Percentiles rank a stretch among this genome's conserved stretches.
Conservation (phyloP, 2,888 invertebrate species). For the Ametastegia equiseti region DNA sequence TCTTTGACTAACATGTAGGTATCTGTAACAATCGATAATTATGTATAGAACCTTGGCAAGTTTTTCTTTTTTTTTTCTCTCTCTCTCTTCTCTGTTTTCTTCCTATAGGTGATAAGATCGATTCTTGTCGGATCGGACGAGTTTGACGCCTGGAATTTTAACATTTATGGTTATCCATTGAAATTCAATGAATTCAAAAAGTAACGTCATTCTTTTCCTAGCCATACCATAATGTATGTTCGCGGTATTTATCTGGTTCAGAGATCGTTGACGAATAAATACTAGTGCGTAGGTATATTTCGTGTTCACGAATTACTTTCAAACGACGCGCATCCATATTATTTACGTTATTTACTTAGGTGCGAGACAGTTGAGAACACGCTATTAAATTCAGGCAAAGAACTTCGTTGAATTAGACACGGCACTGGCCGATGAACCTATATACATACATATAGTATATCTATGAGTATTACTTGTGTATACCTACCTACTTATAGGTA, state of each 20-base stretch:
- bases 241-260: neutral
- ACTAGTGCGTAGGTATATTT: no score
- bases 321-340: slow-evolving; percentile 15
- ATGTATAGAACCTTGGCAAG: no score
- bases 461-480: neutral
- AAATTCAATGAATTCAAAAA: neutral
- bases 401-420: slow-evolving; percentile 38
- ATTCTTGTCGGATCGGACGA: neutral
- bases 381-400: slow-evolving; percentile 8
- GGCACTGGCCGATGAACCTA: slow-evolving; percentile 6
- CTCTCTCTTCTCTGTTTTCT: no score
- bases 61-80: no score
- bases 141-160: neutral
- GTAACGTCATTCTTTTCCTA: neutral
- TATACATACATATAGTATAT: neutral
- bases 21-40: no score
- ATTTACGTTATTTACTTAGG: slow-evolving; percentile 38
- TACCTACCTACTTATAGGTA: neutral
- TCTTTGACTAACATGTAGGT: no score
- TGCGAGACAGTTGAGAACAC: slow-evolving; percentile 3
- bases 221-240: neutral
- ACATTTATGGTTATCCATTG: neutral
- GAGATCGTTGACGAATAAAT: no score
- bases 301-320: neutral
- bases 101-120: no score